These are phyloP conservation scores for Ruditapes philippinarum DNA, from an alignment of 1,140 invertebrate genomes.

Conservation along the genomic window DNA sequence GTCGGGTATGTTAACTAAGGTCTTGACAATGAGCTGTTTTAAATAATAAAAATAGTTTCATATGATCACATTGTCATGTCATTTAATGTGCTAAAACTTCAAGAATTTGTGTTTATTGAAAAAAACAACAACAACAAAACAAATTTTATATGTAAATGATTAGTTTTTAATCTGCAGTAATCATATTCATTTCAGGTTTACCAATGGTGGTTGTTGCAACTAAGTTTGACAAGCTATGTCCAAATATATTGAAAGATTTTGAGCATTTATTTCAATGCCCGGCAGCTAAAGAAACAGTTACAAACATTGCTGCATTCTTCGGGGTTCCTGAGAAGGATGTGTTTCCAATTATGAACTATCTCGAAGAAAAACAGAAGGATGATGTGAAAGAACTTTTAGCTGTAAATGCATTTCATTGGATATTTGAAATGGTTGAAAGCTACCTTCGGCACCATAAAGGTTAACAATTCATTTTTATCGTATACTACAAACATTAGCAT, in stretches of 20 bases:
- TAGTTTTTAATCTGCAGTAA: too few species aligned
- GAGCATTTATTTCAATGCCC: background rate
- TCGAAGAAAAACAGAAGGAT: background rate
- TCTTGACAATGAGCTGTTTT: too few species aligned
- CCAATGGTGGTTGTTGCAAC: background rate
- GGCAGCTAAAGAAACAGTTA: background rate
- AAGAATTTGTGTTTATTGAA: too few species aligned
- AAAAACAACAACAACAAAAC: too few species aligned
- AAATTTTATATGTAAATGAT: too few species aligned
- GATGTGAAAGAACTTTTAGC: background rate
- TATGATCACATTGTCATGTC: too few species aligned
- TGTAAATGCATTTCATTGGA: background rate
- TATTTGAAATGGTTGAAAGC: background rate
- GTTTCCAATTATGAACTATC: background rate
- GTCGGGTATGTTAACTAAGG: too few species aligned
- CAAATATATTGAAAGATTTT: background rate
- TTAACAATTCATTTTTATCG: too few species aligned
- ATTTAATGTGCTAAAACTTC: too few species aligned
- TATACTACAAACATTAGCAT: too few species aligned
- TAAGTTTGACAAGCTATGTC: background rate
- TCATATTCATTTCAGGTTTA: too few species aligned
- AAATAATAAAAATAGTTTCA: too few species aligned
- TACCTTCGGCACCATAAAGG: background rate
- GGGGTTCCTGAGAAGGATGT: background rate
- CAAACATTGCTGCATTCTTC: background rate